Evolutionary conservation across 2,797 vertebrate species (phyloP), one percentile per base, ranked within the genome.

Genomic region (Astyanax mexicanus): DNA sequence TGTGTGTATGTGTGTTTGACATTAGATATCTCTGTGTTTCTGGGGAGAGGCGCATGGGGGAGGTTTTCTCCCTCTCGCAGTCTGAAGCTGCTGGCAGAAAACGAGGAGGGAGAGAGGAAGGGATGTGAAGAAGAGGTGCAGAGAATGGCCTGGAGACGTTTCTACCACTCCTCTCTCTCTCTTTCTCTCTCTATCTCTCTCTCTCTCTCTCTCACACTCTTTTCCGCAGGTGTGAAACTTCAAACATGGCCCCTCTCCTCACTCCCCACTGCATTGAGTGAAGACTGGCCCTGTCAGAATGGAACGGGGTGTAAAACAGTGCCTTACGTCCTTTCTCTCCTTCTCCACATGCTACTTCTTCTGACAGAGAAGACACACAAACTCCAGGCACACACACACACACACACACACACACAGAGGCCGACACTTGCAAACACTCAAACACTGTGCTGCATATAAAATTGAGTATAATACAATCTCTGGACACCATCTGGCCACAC

Each of bases 211-310:
- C 87, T 81, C 80, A 42, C 79, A 84, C 88, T 88, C 89, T 87
- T 89, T 89, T 88, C 85, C 86, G 88, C 89, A 82, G 90, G 88
- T 92, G 89, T 90, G 90, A 91, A 91, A 90, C 92, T 92, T 92
- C 89, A 92, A 91, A 91, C 92, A 92, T 90, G 89, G 89, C 90
- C 89, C 80, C 87, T 85, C 85, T 89, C 85, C 80, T 83, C 85
- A 86, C 88, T 68, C 27, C 54, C 70, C 67, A 74, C 74, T 71
- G 60, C 86, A 88, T 82, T 83, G 89, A 90, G 86, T 88, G 83
- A 89, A 87, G 87, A 87, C 87, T 83, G 25, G 83, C 86, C 91
- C 91, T 94, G 92, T 94, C 93, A 94, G 89, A 90, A 91, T 85
- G 89, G 91, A 89, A 88, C 89, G 88, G 86, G 87, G 86, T 91